A percentile compares a stretch with the other conserved stretches of the same genome.
phyloP scores from a whole-genome alignment of 2,888 invertebrate species.

The Rhimphoctona megacephalus region DNA sequence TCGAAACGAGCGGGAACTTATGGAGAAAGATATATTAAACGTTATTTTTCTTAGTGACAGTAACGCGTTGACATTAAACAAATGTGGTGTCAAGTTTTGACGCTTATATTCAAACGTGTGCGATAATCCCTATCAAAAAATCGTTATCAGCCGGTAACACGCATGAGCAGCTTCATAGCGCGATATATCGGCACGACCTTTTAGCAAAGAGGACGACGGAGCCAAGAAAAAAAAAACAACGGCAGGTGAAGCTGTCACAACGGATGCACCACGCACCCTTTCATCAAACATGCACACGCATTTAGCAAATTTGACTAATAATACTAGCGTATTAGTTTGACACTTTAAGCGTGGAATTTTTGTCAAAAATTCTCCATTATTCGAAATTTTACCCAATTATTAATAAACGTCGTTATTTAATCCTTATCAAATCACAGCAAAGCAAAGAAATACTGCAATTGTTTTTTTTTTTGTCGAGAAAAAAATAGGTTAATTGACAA shows the following conservation, averaged over 20 bases:
- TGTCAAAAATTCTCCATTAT: background rate
- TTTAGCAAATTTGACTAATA: conserved; percentile 16
- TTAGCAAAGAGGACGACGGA: conserved; percentile 37
- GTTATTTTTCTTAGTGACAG: background rate
- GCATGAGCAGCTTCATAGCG: conserved; percentile 54
- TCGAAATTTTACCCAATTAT: background rate
- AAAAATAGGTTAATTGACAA: too few species aligned
- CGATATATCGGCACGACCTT: conserved; percentile 20
- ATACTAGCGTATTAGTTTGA: background rate
- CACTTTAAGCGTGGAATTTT: background rate
- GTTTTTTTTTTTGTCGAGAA: too few species aligned
- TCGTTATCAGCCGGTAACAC: conserved; percentile 64
- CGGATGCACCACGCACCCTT: conserved; percentile 72
- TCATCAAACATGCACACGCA: conserved; percentile 63
- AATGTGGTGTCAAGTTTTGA: conserved; percentile 31
- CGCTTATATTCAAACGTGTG: conserved; percentile 14
- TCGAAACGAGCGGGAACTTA: background rate
- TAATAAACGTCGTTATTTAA: background rate
- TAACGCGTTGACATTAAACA: conserved; percentile 40
- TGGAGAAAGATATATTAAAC: background rate
- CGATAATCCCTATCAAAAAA: conserved; percentile 27
- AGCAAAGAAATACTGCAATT: too few species aligned
- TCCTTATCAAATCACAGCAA: background rate
- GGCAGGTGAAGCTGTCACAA: conserved; percentile 74
- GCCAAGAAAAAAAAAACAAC: conserved; percentile 33